A percentile compares a stretch with the other conserved stretches of the same genome.
These are phyloP conservation scores for Bettongia penicillata DNA, from an alignment of 2,113 vertebrate species.

Conservation along the genomic window DNA sequence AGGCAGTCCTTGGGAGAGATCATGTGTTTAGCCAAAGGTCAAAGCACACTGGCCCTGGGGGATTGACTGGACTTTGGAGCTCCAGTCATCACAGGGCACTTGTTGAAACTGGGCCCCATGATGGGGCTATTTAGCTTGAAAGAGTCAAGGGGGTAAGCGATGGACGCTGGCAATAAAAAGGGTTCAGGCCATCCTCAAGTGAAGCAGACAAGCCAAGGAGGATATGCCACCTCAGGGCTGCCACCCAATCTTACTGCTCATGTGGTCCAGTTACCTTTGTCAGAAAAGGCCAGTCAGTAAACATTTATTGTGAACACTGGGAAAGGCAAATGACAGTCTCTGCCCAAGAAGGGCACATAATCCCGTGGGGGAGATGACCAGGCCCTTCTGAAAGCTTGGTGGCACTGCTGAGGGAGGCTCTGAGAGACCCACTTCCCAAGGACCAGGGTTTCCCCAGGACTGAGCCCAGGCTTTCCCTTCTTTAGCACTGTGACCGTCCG, in stretches of 20 bases:
- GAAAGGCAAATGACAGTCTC: too few relatives aligned
- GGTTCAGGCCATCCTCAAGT: background rate
- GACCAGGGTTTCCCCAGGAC: background rate
- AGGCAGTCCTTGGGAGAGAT: background rate
- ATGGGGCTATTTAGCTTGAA: background rate
- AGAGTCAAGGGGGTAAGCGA: background rate
- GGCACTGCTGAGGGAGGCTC: background rate
- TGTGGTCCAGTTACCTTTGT: background rate
- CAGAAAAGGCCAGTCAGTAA: background rate
- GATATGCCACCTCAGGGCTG: background rate
- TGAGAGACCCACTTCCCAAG: constrained; percentile 76
- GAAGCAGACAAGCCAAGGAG: background rate
- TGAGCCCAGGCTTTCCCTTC: background rate
- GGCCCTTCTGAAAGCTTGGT: background rate
- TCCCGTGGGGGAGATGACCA: background rate
- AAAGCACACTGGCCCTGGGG: background rate
- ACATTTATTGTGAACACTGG: too few relatives aligned
- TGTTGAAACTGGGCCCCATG: background rate
- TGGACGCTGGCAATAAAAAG: background rate
- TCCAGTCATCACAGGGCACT: background rate
- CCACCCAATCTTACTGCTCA: background rate
- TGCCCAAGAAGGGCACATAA: background rate
- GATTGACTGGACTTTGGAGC: background rate
- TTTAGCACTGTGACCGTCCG: constrained; percentile 92
- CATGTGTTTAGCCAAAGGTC: background rate